Evolutionary conservation across 1,140 invertebrate species (phyloP).

Genomic region (Diplogasteroides magnus): DNA sequence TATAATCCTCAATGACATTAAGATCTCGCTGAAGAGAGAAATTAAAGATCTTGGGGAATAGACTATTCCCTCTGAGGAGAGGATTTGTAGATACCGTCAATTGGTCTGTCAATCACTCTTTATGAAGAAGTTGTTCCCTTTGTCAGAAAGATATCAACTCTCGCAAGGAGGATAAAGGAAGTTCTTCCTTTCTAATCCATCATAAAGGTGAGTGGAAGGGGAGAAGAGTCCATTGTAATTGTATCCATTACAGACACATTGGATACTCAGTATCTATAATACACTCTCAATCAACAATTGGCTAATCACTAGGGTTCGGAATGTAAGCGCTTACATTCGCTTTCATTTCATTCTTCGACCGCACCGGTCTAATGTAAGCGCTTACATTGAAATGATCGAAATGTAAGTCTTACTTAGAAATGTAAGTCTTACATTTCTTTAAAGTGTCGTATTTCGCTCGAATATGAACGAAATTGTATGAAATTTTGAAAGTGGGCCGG

Average conservation of each 20-base stretch:
- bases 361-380: no score
- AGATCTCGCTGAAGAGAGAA: slow-evolving; percentile 99
- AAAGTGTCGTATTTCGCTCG: no score
- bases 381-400: no score
- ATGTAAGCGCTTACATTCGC: no score
- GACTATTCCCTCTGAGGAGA: slow-evolving; percentile 82
- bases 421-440: no score
- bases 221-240: background rate
- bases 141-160: slow-evolving; percentile 91
- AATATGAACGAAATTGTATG: no score
- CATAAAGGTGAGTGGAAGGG: slow-evolving; percentile 53
- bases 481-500: no score
- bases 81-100: slow-evolving; percentile 45
- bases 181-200: slow-evolving; percentile 76
- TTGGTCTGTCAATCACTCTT: background rate
- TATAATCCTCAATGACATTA: no score
- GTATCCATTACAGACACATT: slow-evolving; percentile 64
- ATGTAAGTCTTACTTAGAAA: no score
- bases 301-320: no score
- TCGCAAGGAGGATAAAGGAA: slow-evolving; percentile 95
- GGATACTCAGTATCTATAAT: slow-evolving; percentile 92
- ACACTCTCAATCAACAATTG: slow-evolving; percentile 93
- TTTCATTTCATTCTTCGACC: no score
- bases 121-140: background rate
- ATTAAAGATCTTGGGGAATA: slow-evolving; percentile 93